A percentile compares a stretch with the other conserved stretches of the same genome.
These are phyloP conservation scores for Rhodinocichla rosea DNA, from an alignment of 2,113 vertebrate species.

Conservation along the genomic window DNA sequence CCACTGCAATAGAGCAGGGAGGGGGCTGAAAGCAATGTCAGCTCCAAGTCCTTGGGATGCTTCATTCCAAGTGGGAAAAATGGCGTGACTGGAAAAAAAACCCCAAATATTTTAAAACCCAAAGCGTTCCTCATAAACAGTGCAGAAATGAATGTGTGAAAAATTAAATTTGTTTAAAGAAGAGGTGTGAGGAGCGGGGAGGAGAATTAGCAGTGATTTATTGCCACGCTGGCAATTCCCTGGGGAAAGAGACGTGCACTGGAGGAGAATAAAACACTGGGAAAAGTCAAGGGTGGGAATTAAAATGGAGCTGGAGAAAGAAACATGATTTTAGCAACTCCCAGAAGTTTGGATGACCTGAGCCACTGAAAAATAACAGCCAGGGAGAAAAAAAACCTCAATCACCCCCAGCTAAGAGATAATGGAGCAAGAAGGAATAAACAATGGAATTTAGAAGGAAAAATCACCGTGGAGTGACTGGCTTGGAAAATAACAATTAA, in stretches of 20 bases:
- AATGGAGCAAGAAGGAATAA: conserved; percentile 6
- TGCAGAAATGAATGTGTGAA: conserved; percentile 19
- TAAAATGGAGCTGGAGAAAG: conserved; percentile 17
- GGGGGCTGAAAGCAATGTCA: background rate
- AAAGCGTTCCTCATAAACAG: background rate
- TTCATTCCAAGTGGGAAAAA: background rate
- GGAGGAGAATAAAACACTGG: conserved; percentile 35
- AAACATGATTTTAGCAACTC: conserved; percentile 35
- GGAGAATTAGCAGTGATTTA: conserved; percentile 57
- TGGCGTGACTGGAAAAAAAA: background rate
- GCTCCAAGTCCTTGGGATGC: background rate
- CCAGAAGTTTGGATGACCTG: conserved; percentile 45
- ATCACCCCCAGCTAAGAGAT: conserved; percentile 1
- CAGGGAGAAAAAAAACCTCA: background rate
- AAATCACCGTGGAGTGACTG: background rate
- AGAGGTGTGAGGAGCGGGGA: conserved; percentile 33
- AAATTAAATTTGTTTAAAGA: conserved; percentile 41
- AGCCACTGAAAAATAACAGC: conserved; percentile 28
- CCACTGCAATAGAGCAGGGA: background rate
- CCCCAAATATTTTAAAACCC: background rate
- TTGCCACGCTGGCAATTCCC: conserved; percentile 8
- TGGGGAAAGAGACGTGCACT: background rate
- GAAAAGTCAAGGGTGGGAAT: conserved; percentile 41
- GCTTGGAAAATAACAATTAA: conserved; percentile 37
- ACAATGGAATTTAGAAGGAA: background rate